Evolutionary conservation across 2,113 vertebrate genomes (phyloP).

Genomic region (Corvus cornix): DNA sequence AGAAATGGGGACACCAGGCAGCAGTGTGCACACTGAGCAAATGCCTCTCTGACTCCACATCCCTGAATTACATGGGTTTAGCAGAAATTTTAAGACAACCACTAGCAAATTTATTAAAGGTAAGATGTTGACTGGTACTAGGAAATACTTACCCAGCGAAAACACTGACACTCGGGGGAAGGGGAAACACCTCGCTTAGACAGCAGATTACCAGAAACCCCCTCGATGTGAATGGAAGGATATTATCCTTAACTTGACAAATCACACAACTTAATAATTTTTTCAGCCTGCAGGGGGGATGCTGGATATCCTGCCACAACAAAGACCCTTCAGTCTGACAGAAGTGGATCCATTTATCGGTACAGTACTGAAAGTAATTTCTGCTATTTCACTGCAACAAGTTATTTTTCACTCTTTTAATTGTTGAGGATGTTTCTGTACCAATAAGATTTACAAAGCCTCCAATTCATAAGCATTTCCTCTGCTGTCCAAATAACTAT

Average conservation of each 20-base stretch:
- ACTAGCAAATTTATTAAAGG: neutral
- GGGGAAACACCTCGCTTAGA: neutral
- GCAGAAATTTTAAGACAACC: neutral
- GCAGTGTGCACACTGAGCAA: neutral
- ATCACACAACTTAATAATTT: neutral
- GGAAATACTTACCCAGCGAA: neutral
- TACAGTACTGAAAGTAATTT: neutral
- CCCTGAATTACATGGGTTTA: neutral
- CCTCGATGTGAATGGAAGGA: neutral
- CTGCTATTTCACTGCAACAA: neutral
- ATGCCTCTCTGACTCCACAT: neutral
- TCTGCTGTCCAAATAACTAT: neutral
- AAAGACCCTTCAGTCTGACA: neutral
- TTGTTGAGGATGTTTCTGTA: neutral
- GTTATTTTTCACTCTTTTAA: neutral
- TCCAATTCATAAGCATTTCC: neutral
- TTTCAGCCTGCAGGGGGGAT: neutral
- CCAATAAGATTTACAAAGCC: neutral
- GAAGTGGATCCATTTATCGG: neutral
- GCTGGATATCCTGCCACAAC: neutral
- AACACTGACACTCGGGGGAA: neutral
- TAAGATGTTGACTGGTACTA: neutral
- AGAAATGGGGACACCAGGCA: neutral
- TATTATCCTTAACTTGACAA: neutral
- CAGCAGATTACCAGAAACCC: neutral